phyloP scores from a whole-genome alignment of 2,888 invertebrate genomes.

The Phortica okadai region DNA sequence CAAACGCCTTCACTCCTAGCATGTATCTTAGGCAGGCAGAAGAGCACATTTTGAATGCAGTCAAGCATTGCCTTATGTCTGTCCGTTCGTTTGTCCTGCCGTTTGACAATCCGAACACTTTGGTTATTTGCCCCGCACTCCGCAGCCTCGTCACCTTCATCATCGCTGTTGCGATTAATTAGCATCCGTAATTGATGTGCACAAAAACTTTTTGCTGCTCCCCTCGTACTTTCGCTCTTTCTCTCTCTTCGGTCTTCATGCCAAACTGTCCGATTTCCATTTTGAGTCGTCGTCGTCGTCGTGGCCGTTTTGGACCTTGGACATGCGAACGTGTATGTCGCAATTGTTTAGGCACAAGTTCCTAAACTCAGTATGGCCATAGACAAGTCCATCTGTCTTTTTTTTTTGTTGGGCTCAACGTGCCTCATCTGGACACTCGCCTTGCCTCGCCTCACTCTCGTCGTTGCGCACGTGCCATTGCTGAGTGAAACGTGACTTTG shows the following conservation, averaged over 20 bases:
- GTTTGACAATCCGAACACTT: neutral
- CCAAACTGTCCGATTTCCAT: conserved; percentile 39
- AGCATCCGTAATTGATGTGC: conserved; percentile 75
- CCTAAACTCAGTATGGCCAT: conserved; percentile 10
- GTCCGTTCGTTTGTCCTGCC: conserved; percentile 17
- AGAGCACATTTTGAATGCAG: neutral
- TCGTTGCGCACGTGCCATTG: conserved; percentile 24
- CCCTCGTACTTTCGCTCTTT: conserved; percentile 50
- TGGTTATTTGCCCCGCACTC: conserved; percentile 33
- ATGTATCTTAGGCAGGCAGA: neutral
- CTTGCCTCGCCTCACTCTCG: conserved; percentile 30
- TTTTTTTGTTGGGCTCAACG: conserved; percentile 45
- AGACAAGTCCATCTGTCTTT: conserved; percentile 26
- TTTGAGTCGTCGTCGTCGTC: conserved; percentile 47
- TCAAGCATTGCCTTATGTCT: neutral
- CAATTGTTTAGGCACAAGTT: conserved; percentile 28
- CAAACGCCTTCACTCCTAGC: conserved; percentile 2
- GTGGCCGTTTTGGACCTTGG: conserved; percentile 38
- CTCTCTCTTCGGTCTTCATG: neutral
- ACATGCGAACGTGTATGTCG: conserved; percentile 43
- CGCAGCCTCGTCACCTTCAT: neutral
- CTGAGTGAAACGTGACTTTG: conserved; percentile 68
- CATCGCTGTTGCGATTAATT: conserved; percentile 68
- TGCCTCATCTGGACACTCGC: conserved; percentile 44
- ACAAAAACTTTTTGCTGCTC: conserved; percentile 66